A percentile compares a stretch with the other conserved stretches of the same genome.
Evolutionary conservation across 2,888 invertebrate species (phyloP).

Genomic region (Dynastes grantii): DNA sequence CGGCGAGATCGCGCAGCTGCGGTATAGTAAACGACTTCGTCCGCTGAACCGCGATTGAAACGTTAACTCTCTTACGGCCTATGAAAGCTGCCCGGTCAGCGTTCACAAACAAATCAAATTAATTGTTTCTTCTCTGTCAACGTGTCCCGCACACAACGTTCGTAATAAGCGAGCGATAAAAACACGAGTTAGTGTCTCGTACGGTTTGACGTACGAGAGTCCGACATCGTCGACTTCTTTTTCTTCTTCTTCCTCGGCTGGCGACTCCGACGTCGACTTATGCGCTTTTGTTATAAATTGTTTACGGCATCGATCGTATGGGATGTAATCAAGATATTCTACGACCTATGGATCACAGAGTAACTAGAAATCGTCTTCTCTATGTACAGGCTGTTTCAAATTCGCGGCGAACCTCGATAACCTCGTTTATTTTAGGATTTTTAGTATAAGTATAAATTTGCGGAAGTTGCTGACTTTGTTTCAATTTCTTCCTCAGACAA

Average conservation of each 20-base stretch:
- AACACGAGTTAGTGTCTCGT: constrained; percentile 60
- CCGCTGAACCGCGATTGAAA: constrained; percentile 45
- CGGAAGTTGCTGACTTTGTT: no score
- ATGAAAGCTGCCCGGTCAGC: constrained; percentile 40
- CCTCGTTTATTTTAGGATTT: no score
- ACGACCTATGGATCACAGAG: background rate
- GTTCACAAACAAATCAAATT: constrained; percentile 62
- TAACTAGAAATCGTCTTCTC: background rate
- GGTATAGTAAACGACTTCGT: background rate
- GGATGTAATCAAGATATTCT: constrained; percentile 8
- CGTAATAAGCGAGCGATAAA: constrained; percentile 60
- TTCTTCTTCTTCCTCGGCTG: background rate
- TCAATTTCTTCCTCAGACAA: no score
- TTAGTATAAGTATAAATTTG: no score
- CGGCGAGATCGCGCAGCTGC: background rate
- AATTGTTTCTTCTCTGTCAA: constrained; percentile 59
- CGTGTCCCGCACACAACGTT: constrained; percentile 56
- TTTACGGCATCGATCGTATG: constrained; percentile 28
- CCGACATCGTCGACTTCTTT: constrained; percentile 29
- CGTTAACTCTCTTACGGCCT: constrained; percentile 39
- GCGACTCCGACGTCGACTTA: background rate
- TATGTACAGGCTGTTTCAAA: no score
- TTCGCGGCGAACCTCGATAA: no score
- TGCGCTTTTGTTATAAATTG: constrained; percentile 41
- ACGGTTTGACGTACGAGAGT: constrained; percentile 49